Conservation (phyloP, 2,797 vertebrate genomes). For the Enteromius viviparus region DNA sequence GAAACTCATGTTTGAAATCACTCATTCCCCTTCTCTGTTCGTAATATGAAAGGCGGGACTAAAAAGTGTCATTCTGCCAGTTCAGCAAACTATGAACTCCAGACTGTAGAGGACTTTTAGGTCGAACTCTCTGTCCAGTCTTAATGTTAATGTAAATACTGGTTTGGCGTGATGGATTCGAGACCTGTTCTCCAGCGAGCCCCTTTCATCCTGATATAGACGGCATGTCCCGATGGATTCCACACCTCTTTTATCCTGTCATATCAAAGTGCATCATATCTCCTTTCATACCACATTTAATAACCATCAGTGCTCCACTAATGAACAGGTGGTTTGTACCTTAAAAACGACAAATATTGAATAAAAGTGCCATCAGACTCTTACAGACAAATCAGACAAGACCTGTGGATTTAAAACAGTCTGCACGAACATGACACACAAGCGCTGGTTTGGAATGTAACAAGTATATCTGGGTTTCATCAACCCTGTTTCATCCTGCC, state of each 20-base stretch:
- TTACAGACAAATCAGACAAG: slow-evolving; percentile 67
- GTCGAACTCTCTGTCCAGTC: slow-evolving; percentile 22
- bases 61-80: slow-evolving; percentile 9
- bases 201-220: slow-evolving; percentile 66
- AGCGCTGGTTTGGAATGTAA: slow-evolving; percentile 51
- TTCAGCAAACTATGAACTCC: slow-evolving; percentile 33
- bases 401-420: slow-evolving; percentile 60
- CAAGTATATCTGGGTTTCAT: slow-evolving; percentile 53
- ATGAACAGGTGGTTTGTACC: slow-evolving; percentile 78
- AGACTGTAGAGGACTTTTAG: slow-evolving; percentile 47
- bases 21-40: not conserved
- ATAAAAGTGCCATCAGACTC: slow-evolving; percentile 72
- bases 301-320: slow-evolving; percentile 64
- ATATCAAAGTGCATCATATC: slow-evolving; percentile 80
- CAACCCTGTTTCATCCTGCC: slow-evolving; percentile 41
- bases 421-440: slow-evolving; percentile 56
- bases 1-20: not conserved
- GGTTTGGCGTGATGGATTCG: slow-evolving; percentile 37
- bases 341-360: slow-evolving; percentile 76
- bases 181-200: slow-evolving; percentile 45
- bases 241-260: slow-evolving; percentile 74
- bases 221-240: slow-evolving; percentile 63
- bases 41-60: not conserved
- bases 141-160: slow-evolving; percentile 39
- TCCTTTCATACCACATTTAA: slow-evolving; percentile 71